These are phyloP conservation scores for Propithecus deckenii DNA, from an alignment of 2,797 vertebrate genomes.

Conservation along the genomic window DNA sequence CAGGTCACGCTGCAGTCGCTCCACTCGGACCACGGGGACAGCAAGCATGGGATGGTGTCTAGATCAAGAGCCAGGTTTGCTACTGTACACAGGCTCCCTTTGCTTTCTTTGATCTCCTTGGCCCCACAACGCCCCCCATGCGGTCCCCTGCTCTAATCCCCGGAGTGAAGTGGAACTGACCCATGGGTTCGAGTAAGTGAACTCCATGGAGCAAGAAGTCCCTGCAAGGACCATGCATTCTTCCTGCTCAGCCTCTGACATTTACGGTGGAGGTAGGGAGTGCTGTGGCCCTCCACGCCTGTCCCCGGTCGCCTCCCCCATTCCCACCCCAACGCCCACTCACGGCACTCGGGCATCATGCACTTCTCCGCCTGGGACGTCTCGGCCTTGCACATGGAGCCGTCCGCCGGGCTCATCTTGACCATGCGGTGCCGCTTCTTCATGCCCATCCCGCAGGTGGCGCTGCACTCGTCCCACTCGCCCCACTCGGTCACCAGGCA, in stretches of 20 bases:
- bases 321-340: constrained; percentile 78
- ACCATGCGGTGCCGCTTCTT: constrained; percentile 95
- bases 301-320: not conserved
- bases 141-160: not conserved
- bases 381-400: constrained; percentile 95
- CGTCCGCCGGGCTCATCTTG: constrained; percentile 96
- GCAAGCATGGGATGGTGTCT: constrained; percentile 98
- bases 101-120: not conserved
- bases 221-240: not conserved
- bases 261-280: no score
- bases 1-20: constrained; percentile 98
- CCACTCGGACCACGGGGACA: constrained; percentile 98
- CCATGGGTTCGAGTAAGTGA: not conserved
- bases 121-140: not conserved
- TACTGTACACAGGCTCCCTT: not conserved
- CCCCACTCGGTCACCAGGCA: constrained; percentile 98
- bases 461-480: constrained; percentile 98
- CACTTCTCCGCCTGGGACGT: constrained; percentile 96
- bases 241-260: not conserved
- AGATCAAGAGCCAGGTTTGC: constrained; percentile 39
- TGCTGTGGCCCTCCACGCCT: not conserved
- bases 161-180: not conserved
- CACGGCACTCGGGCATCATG: constrained; percentile 99
- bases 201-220: not conserved
- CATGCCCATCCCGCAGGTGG: constrained; percentile 96